phyloP scores from a whole-genome alignment of 2,888 invertebrate genomes.

The Amblyteles armatorius region DNA sequence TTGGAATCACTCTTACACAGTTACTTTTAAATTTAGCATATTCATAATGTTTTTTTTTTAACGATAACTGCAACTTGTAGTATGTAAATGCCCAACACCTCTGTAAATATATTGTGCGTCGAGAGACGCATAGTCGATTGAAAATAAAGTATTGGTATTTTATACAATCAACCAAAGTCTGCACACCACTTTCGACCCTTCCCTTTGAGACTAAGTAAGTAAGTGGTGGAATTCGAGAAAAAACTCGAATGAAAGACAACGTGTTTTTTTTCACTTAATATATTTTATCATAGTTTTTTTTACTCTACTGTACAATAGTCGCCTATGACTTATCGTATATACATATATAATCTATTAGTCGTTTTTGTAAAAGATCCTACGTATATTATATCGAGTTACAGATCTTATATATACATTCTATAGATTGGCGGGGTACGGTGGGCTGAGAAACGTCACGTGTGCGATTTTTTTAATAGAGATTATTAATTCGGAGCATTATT shows the following conservation, averaged over 20 bases:
- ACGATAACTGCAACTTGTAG: conserved; percentile 77
- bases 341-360: conserved; percentile 73
- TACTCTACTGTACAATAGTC: conserved; percentile 78
- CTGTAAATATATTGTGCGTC: conserved; percentile 79
- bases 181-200: conserved; percentile 11
- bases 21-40: conserved; percentile 76
- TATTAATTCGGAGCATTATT: conserved; percentile 37
- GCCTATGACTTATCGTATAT: conserved; percentile 72
- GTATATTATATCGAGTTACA: conserved; percentile 67
- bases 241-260: conserved; percentile 6
- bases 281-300: conserved; percentile 72
- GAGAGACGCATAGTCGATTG: conserved; percentile 77
- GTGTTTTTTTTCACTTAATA: conserved; percentile 62
- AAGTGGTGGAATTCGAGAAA: background rate
- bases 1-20: conserved; percentile 70
- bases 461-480: conserved; percentile 46
- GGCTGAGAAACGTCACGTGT: conserved; percentile 56
- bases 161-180: conserved; percentile 75
- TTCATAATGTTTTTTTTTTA: conserved; percentile 75
- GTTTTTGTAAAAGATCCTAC: conserved; percentile 73
- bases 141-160: conserved; percentile 84
- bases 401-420: conserved; percentile 71
- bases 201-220: background rate
- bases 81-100: conserved; percentile 75
- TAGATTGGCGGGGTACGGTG: conserved; percentile 66